Percentiles rank a stretch among this genome's conserved stretches.
Conservation (phyloP, 2,113 vertebrate species). For the Motacilla tschutschensis region DNA sequence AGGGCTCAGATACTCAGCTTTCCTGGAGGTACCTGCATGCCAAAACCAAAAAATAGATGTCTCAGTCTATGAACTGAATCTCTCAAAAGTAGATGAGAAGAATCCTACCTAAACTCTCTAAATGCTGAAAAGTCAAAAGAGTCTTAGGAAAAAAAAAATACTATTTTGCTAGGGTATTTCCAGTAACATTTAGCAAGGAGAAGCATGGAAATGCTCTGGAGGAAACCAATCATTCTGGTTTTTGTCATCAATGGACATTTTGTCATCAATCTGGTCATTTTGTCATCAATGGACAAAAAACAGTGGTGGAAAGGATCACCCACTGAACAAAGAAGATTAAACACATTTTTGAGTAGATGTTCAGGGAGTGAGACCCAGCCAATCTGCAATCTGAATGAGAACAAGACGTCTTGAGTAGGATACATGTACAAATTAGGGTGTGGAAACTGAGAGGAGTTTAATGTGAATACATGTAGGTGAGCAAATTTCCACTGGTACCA, state of each 20-base stretch:
- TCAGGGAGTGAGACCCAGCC: not conserved
- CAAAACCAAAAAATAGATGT: not conserved
- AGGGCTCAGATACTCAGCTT: not conserved
- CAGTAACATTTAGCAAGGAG: not conserved
- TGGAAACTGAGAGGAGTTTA: not conserved
- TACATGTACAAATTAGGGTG: not conserved
- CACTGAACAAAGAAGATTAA: not conserved
- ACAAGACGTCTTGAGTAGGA: not conserved
- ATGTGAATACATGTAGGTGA: not conserved
- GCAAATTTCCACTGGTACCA: not conserved
- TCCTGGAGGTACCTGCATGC: not conserved
- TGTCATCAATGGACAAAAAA: not conserved
- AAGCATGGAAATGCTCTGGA: not conserved
- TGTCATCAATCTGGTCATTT: too few species aligned
- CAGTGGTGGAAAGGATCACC: not conserved
- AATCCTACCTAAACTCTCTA: not conserved
- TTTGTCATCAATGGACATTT: not conserved
- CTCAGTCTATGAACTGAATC: not conserved
- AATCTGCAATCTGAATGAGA: not conserved
- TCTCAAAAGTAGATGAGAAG: not conserved
- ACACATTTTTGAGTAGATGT: not conserved
- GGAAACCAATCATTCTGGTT: conserved; percentile 23
- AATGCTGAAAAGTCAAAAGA: not conserved
- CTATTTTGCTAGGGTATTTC: not conserved
- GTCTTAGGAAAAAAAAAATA: not conserved